Evolutionary conservation across 37 sponge, comb jelly and placozoan species (phyloP), one percentile per base, ranked within the genome.

Genomic region (Eunapius fragilis): DNA sequence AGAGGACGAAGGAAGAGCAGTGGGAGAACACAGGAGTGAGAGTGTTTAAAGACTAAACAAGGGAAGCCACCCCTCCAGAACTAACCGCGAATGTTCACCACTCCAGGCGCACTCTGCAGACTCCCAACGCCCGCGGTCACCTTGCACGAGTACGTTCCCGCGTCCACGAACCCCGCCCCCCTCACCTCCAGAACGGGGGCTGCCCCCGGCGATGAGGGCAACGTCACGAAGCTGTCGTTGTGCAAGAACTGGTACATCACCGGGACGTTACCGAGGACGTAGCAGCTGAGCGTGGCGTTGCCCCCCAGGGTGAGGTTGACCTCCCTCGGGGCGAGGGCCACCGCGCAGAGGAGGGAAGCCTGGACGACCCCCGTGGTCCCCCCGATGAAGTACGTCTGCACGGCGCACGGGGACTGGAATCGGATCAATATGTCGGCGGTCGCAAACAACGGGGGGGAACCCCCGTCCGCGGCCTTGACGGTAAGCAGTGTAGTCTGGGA

Each of bases 381-480:
- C 71, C 82, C 68, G 19, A 91, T 78, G 25, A 36, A 22, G 50
- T 82, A 82, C 13, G n/a, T 31, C 31, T 86, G 87, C 5, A 70
- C 47, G 11, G 28, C 5, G 38, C 95, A 94, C 4, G 84, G 78
- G 0, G 47, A 14, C 10, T 74, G 82, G 37, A 92, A 84, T 0
- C 9, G 67, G 36, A 94, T 35, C 2, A 37, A 32, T 2, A 97
- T 50, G 19, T 31, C 70, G 27, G 74, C 73, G 6, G 84, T 80
- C 25, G 69, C 77, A 0, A 85, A 87, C 33, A 88, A 73, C 9
- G 81, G 33, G 5, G 91, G 87, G 19, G 31, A 77, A 37, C 91
- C 92, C 31, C 80, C 28, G 67, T 96, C 97, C 22, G 86, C 37
- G n/a, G 87, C 97, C 3, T 37, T 70, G 24, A 96, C 87, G 10